Conservation (phyloP, 2,113 vertebrate genomes). For the Corvus cornix region DNA sequence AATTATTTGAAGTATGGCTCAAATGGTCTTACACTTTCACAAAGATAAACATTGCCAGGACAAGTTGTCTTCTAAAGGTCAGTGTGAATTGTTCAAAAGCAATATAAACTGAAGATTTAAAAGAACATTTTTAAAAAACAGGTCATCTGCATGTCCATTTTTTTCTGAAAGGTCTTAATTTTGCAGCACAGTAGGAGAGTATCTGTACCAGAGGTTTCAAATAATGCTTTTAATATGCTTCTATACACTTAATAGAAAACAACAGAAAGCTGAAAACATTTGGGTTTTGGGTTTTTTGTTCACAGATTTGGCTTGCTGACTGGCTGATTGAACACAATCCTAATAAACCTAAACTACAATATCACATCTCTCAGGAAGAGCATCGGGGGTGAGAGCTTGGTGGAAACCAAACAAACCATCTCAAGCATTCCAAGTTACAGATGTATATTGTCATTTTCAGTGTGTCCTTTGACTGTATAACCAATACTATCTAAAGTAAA, state of each 20-base stretch:
- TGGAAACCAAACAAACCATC: not conserved
- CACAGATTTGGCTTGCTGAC: constrained; percentile 90
- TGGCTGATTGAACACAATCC: constrained; percentile 92
- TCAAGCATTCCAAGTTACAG: not conserved
- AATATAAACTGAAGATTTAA: not conserved
- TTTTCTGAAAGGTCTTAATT: not conserved
- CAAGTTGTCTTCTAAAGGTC: not conserved
- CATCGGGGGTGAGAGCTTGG: not conserved
- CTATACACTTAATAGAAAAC: not conserved
- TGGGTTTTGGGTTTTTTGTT: not conserved
- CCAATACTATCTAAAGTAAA: not conserved
- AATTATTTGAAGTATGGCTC: not conserved
- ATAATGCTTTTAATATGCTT: not conserved
- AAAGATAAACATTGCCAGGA: not conserved
- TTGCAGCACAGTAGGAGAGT: not conserved
- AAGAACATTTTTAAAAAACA: not conserved
- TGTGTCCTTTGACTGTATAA: not conserved
- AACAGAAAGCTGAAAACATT: not conserved
- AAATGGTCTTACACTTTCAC: not conserved
- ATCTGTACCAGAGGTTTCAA: not conserved
- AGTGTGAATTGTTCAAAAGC: not conserved
- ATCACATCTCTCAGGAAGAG: constrained; percentile 35
- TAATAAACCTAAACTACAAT: constrained; percentile 80
- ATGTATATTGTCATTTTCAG: not conserved
- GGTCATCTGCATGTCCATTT: not conserved